Percentiles rank a stretch among this genome's conserved stretches.
Conservation (phyloP, 2,113 vertebrate genomes). For the Bujurquina vittata region DNA sequence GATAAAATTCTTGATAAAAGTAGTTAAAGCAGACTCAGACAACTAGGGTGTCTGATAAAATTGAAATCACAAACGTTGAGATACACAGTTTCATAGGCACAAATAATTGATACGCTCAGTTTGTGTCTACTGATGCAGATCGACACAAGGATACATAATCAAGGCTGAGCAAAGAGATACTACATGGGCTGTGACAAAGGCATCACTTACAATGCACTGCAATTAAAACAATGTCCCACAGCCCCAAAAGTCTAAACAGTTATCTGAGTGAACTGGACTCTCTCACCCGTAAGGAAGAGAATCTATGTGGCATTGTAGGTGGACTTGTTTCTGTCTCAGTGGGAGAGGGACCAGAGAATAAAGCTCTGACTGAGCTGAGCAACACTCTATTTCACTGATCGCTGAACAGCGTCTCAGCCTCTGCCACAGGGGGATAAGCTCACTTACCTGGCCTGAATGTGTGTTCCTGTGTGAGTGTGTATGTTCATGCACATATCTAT, state of each 20-base stretch:
- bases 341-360: conserved; percentile 57
- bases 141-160: background rate
- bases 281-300: conserved; percentile 36
- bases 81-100: no score
- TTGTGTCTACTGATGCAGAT: background rate
- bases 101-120: no score
- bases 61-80: no score
- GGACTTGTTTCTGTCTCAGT: conserved; percentile 48
- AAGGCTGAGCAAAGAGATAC: background rate
- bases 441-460: conserved; percentile 64
- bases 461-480: conserved; percentile 26
- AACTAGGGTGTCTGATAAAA: no score
- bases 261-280: conserved; percentile 30
- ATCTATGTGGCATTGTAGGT: conserved; percentile 35
- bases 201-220: background rate
- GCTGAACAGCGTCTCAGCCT: conserved; percentile 71
- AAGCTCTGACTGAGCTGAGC: conserved; percentile 63
- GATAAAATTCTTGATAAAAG: no score
- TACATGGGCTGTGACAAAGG: background rate
- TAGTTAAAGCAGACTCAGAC: no score
- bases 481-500: conserved; percentile 19
- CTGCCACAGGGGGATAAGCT: conserved; percentile 62
- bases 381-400: conserved; percentile 77
- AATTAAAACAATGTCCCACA: background rate
- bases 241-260: background rate